Base-by-base conservation (phyloP, 2,797 vertebrate species). In the Pipistrellus nathusii region DNA sequence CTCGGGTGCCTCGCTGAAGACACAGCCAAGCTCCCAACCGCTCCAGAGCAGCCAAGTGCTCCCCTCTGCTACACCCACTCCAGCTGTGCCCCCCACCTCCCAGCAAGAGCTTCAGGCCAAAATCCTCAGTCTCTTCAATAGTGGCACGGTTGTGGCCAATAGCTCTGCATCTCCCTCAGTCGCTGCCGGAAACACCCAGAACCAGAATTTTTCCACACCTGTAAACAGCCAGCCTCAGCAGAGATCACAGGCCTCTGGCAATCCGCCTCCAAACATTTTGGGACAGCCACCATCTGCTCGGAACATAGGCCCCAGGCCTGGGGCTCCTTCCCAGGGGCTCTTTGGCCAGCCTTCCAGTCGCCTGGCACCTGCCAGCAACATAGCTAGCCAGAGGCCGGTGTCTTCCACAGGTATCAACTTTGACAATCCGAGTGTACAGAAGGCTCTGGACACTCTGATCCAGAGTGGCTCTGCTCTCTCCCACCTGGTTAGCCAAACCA, bases 61-160 rank as follows among this genome's bases (percentile, higher is more conserved):
- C 95, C 97, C 97, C 87, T 97, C 98, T 88, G 97, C 97, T 98
- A 81, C 97, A 90, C 87, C 97, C 76, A 93, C 97, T 96, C 96
- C 97, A 87, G 94, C 98, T 48, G 95, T 96, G 20, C 96, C 98
- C 88, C 97, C 98, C 92, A 98, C 96, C 87, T 97, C 98, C 95
- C 98, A 98, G 90, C 99, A 99, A 98, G 99, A 99, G 98, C 99
- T 99, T 93, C 99, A 99, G 97, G 99, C 99, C 93, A 99, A 99
- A 98, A 99, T 99, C 97, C 99, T 99, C 97, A 99, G 99, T 96
- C 98, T 99, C 85, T 99, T 99, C 97, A 99, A 99, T 97, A 99
- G 99, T 0, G 99, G 99, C 71, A 96, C 98, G 0, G 95, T 96
- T 2, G 88, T 94, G 14, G 98, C 96, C 97, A 98, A 96, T 35